Conservation (phyloP, 2,113 vertebrate species). For the Columbina picui region DNA sequence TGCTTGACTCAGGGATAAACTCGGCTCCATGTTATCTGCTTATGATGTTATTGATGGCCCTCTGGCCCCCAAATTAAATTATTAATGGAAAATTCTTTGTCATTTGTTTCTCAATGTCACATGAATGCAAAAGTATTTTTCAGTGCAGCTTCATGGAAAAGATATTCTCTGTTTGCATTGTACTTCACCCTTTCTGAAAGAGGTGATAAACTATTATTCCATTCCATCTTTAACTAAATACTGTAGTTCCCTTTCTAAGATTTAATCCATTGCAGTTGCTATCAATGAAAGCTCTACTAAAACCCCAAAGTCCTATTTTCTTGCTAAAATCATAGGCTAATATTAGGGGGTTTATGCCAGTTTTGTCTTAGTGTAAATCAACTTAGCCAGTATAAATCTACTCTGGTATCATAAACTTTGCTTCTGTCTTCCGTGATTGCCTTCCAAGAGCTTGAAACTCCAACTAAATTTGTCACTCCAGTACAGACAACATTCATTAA, state of each 20-base stretch:
- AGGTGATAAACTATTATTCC: background rate
- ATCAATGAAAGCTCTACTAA: background rate
- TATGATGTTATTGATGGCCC: slow-evolving; percentile 35
- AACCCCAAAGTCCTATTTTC: background rate
- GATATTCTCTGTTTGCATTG: background rate
- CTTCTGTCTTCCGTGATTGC: background rate
- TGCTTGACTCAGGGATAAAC: slow-evolving; percentile 53
- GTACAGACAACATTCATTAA: background rate
- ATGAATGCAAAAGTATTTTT: slow-evolving; percentile 56
- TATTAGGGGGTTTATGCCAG: background rate
- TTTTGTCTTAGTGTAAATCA: too few species aligned
- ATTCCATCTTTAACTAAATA: background rate
- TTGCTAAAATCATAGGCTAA: background rate
- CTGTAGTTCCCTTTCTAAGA: background rate
- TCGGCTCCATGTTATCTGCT: background rate
- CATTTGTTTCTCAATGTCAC: slow-evolving; percentile 59
- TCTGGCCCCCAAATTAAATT: slow-evolving; percentile 52
- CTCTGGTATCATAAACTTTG: background rate
- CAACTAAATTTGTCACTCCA: background rate
- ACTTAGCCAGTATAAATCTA: background rate
- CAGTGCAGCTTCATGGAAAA: slow-evolving; percentile 15
- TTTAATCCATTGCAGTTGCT: background rate
- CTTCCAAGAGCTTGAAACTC: slow-evolving; percentile 18
- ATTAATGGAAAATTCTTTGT: slow-evolving; percentile 59
- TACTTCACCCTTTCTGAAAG: slow-evolving; percentile 5